Base-by-base conservation (phyloP, 2,888 invertebrate genomes). In the Amphiduros pacificus region DNA sequence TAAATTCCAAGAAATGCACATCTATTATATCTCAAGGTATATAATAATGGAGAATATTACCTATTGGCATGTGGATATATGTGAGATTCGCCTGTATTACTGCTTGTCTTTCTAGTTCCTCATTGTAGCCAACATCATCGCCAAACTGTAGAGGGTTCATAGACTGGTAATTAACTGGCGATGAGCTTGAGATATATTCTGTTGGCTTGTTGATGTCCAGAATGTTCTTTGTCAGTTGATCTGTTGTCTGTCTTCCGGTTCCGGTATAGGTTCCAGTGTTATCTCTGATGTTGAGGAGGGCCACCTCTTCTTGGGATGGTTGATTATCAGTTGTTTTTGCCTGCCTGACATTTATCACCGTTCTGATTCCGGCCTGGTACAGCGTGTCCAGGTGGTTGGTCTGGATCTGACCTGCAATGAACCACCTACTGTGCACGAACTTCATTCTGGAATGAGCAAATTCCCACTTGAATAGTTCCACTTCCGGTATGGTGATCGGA, bases 41-140 rank as follows among this genome's bases (percentile, higher is more conserved):
- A n/a, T n/a, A n/a, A n/a, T n/a, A n/a, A n/a, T n/a, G n/a, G n/a
- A n/a, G n/a, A n/a, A n/a, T n/a, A n/a, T 49, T n/a, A 56, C 56
- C 56, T n/a, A 56, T n/a, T 6, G 56, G 56, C 3, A 48, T 2
- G 24, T 56, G 56, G 11, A 29, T 5, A 27, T 56, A 56, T 9
- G n/a, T 20, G 5, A 56, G n/a, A 49, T 22, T 29, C 5, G n/a
- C 5, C 2, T 44, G n/a, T 31, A 1, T 2, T n/a, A 56, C 14
- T 2, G 48, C 49, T 22, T 20, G 20, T 53, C 65, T 66, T 57
- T 77, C 76, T 17, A 68, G 22, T 14, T 66, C 59, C 58, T 73
- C 74, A 64, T 75, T 77, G 55, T 72, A 76, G 4, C 77, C 76
- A 49, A 76, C 68, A 29, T 71, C 71, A 69, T 77, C 77, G 5